Conservation (phyloP, 2,113 vertebrate genomes). For the Pavo muticus region DNA sequence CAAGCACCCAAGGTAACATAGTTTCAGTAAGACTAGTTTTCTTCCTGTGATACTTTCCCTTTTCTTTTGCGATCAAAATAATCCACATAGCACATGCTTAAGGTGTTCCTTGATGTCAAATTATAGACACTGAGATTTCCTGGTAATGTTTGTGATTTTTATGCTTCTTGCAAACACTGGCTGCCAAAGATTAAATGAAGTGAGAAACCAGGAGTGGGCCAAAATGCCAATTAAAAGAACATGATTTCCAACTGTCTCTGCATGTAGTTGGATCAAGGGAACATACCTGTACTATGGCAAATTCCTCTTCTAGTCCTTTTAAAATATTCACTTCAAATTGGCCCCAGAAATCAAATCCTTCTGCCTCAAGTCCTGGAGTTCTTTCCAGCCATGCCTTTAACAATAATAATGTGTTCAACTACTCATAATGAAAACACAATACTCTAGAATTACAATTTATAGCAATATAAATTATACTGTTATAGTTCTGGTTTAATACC, state of each 20-base stretch:
- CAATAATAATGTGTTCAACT: not conserved
- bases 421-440: not conserved
- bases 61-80: not conserved
- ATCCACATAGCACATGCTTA: not conserved
- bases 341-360: slow-evolving; percentile 96
- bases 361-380: slow-evolving; percentile 90
- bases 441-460: not conserved
- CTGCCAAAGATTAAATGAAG: not conserved
- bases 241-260: not conserved
- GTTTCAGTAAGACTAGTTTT: not conserved
- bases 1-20: not conserved
- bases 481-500: not conserved
- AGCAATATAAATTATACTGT: not conserved
- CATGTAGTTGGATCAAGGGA: not conserved
- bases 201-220: not conserved
- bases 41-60: not conserved
- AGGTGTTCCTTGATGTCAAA: not conserved
- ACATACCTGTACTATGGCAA: slow-evolving; percentile 85
- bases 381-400: slow-evolving; percentile 95
- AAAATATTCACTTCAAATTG: slow-evolving; percentile 89
- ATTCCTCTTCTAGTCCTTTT: slow-evolving; percentile 84
- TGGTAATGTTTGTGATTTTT: not conserved
- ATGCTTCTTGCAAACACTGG: not conserved
- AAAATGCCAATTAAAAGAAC: not conserved
- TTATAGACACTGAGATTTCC: not conserved